Base-by-base conservation (phyloP, 2,113 vertebrate species). In the Phalacrocorax brasilianus region DNA sequence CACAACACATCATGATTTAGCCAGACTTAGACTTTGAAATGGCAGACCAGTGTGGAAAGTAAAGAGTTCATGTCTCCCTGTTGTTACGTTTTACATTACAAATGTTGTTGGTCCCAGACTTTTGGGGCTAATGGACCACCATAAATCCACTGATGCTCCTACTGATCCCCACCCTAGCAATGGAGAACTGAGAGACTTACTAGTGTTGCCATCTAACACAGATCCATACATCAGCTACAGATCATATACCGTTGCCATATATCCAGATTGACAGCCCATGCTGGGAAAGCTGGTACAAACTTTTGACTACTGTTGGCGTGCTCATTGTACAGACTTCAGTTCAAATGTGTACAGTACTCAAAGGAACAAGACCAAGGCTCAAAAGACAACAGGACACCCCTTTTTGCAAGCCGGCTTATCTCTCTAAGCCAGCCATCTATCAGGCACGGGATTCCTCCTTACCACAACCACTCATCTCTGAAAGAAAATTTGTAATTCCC, bases 231-330 rank as follows among this genome's bases (percentile, higher is more conserved):
- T 45, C 89, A 95, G 72, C 95, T 84, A 74, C 84, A 87, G 93
- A 92, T 95, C 94, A 80, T 23, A 86, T 59, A 71, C 33, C 21
- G 85, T 82, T 96, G 91, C 84, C 93, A 94, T 73, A 33, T 21
- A 85, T 18, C 45, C 81, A 96, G 93, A 95, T 91, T 97, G 93
- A 94, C 93, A 95, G 83, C 93, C 86, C 91, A 23, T 96, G 86
- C 86, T 95, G 95, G 86, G 89, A 93, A 95, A 93, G 83, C 86
- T 84, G 40, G 84, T 91, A 56, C 80, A 91, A 95, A 95, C 70
- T 95, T 95, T 85, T 79, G 71, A 93, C 85, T 96, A 73, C 72
- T 88, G 62, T 65, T 96, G 94, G 88, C 78, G 50, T 89, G 81
- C 67, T 96, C 88, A 82, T 91, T 59, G 56, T 67, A 40, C 90